A percentile compares a stretch with the other conserved stretches of the same genome.
These are phyloP conservation scores for Hystrix cristata DNA, from an alignment of 2,113 vertebrate species.

Conservation along the genomic window DNA sequence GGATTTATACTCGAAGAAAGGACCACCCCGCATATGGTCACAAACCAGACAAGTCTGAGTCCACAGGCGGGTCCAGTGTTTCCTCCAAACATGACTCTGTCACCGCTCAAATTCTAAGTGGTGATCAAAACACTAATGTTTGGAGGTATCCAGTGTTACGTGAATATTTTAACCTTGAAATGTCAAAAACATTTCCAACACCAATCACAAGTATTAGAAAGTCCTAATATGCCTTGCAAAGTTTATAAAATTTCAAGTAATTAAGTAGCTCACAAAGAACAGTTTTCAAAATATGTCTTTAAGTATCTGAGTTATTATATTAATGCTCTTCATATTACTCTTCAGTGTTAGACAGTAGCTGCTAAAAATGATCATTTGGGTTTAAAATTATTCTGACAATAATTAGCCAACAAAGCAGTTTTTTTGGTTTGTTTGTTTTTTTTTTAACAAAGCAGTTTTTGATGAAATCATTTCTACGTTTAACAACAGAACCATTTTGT, in stretches of 20 bases:
- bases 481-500: neutral
- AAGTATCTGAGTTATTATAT: neutral
- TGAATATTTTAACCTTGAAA: neutral
- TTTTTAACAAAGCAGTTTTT: neutral
- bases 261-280: neutral
- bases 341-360: neutral
- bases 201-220: neutral
- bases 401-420: neutral
- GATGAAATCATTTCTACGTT: neutral
- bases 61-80: neutral
- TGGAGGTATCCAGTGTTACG: neutral
- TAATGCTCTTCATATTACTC: neutral
- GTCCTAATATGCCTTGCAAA: neutral
- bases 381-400: slow-evolving; percentile 54
- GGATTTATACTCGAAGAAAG: neutral
- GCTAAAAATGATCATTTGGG: neutral
- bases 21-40: neutral
- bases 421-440: neutral
- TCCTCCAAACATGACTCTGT: neutral
- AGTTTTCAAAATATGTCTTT: neutral
- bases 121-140: neutral
- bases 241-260: neutral
- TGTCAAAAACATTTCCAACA: slow-evolving; percentile 16
- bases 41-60: neutral
- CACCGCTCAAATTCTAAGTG: neutral